These are phyloP conservation scores for Camponotus fellah DNA, from an alignment of 2,888 invertebrate species.

Conservation along the genomic window DNA sequence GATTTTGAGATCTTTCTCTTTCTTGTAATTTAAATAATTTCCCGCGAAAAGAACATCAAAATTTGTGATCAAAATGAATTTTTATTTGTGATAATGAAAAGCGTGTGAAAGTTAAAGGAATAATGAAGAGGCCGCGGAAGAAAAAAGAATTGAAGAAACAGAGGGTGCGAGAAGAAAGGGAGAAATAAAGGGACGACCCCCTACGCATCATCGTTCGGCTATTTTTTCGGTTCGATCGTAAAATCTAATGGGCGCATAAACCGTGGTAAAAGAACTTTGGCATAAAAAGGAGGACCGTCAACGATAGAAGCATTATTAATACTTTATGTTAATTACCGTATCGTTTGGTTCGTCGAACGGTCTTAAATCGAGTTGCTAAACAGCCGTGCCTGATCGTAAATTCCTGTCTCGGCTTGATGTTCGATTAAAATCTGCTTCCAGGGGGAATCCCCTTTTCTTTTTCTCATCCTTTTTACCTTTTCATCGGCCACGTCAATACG, in stretches of 20 bases:
- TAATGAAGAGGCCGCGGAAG: conserved; percentile 10
- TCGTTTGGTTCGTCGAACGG: conserved; percentile 81
- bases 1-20: not conserved
- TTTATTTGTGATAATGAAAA: conserved; percentile 17
- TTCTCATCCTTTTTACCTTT: conserved; percentile 60
- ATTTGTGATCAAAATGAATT: conserved; percentile 1
- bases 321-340: conserved; percentile 85
- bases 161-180: conserved; percentile 54
- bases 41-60: conserved; percentile 24
- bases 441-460: conserved; percentile 56
- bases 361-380: conserved; percentile 82
- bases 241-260: conserved; percentile 85
- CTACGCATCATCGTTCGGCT: conserved; percentile 78
- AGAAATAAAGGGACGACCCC: conserved; percentile 68
- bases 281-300: conserved; percentile 80
- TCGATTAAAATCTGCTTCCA: conserved; percentile 82
- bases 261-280: conserved; percentile 82
- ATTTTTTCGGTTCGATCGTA: conserved; percentile 85
- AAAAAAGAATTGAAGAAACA: conserved; percentile 53
- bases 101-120: not conserved
- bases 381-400: conserved; percentile 81
- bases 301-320: conserved; percentile 83
- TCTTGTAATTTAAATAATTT: conserved; percentile 5
- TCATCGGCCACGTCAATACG: conserved; percentile 57
- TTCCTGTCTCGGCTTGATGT: conserved; percentile 80